phyloP scores from a whole-genome alignment of 2,888 invertebrate genomes.

The Hyposoter dolosus region DNA sequence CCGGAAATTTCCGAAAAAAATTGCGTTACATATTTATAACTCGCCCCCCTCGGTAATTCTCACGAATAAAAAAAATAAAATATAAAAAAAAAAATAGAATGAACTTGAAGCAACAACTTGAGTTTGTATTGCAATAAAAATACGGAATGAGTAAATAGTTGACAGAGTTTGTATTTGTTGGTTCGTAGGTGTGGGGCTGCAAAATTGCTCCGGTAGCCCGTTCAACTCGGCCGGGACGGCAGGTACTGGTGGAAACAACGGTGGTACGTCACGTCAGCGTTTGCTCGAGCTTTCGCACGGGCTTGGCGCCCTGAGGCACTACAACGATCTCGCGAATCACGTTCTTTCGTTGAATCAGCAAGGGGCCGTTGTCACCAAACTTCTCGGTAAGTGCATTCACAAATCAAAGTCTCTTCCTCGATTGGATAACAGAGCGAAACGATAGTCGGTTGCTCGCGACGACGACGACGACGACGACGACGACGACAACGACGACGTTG shows the following conservation, averaged over 20 bases:
- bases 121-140: neutral
- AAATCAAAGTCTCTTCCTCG: slow-evolving; percentile 58
- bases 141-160: neutral
- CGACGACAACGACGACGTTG: neutral
- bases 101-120: neutral
- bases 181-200: slow-evolving; percentile 79
- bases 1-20: neutral
- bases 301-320: slow-evolving; percentile 91
- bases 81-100: neutral
- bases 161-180: slow-evolving; percentile 32
- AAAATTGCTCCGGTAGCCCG: slow-evolving; percentile 80
- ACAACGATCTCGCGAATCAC: slow-evolving; percentile 94
- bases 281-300: slow-evolving; percentile 92
- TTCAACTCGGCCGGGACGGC: slow-evolving; percentile 71
- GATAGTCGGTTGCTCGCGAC: neutral
- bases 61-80: too few relatives aligned
- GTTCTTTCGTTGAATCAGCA: slow-evolving; percentile 93
- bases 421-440: slow-evolving; percentile 18
- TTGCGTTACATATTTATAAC: neutral
- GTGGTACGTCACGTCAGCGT: slow-evolving; percentile 89
- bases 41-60: neutral
- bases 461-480: neutral
- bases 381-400: slow-evolving; percentile 90
- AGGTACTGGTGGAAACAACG: slow-evolving; percentile 76
- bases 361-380: slow-evolving; percentile 94